Base-by-base conservation (phyloP, 2,113 vertebrate species). In the Stercorarius parasiticus region DNA sequence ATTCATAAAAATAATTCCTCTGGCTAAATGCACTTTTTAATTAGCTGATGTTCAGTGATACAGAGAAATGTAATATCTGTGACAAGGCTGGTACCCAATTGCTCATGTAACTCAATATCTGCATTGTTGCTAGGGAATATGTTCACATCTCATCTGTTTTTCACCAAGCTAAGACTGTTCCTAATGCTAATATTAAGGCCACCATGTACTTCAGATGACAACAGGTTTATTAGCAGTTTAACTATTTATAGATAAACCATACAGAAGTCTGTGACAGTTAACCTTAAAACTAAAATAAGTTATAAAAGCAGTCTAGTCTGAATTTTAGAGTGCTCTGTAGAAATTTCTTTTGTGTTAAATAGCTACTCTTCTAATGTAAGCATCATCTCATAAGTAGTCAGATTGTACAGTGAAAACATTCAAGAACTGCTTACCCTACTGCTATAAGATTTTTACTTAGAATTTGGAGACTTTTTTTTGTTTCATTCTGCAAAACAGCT, bases 1-100 rank as follows among this genome's bases (percentile, higher is more conserved):
- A 88, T 92, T 97, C 87, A 96, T 94, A 94, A 96, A 94, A 95
- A 87, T 90, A 82, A 89, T 94, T 95, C 85, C 95, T 86, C 71
- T 81, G 53, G 85, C 78, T 96, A 96, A 95, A 93, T 67, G 71
- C 86, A 89, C 45, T 91, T 95, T 95, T 96, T 94, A 97, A 97
- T 97, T 96, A 94, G 82, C 62, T 88, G 87, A 62, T 87, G 70
- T 36, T 96, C 93, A 93, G 82, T 47, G 84, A 94, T 88, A 96
- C 55, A 96, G 55, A 95, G 71, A 91, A 96, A 90, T 78, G 87
- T 71, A 93, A 67, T 97, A 74, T 88, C 84, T 91, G 50, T 67
- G 78, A 92, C 64, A 90, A 81, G 62, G 32, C 84, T 62, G 58
- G 49, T 66, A 85, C 85, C 74, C 84, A 91, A 38, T 47, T 92